A percentile compares a stretch with the other conserved stretches of the same genome.
These are phyloP conservation scores for Babylonia areolata DNA, from an alignment of 1,140 invertebrate genomes.

Conservation along the genomic window DNA sequence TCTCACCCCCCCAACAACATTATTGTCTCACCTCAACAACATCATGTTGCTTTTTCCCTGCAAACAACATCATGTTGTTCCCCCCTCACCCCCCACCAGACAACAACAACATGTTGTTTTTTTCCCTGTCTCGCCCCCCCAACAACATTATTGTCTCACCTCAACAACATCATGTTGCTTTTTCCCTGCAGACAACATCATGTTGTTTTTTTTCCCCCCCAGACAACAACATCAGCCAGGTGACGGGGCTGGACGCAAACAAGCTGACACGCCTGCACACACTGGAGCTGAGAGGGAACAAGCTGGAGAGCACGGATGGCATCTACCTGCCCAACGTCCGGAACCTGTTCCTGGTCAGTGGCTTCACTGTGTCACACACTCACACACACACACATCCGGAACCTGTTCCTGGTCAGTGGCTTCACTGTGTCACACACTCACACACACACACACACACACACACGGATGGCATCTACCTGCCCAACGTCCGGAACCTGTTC, in stretches of 20 bases:
- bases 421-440: too few relatives aligned
- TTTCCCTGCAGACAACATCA: too few relatives aligned
- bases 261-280: constrained; percentile 70
- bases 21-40: too few relatives aligned
- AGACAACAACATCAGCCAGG: constrained; percentile 69
- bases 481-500: constrained; percentile 75
- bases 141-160: too few relatives aligned
- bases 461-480: constrained; percentile 71
- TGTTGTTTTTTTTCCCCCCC: constrained; percentile 17
- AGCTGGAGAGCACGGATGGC: constrained; percentile 71
- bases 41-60: too few relatives aligned
- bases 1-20: too few relatives aligned
- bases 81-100: too few relatives aligned
- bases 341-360: constrained; percentile 74
- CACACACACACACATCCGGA: constrained; percentile 65
- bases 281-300: constrained; percentile 73
- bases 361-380: too few relatives aligned
- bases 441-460: constrained; percentile 71
- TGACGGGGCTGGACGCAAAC: constrained; percentile 63
- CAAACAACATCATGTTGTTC: too few relatives aligned
- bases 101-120: too few relatives aligned
- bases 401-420: constrained; percentile 74
- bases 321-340: constrained; percentile 71
- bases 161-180: too few relatives aligned
- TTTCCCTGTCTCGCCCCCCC: too few relatives aligned